phyloP scores from a whole-genome alignment of 2,888 invertebrate genomes.

The Onchidella celtica region DNA sequence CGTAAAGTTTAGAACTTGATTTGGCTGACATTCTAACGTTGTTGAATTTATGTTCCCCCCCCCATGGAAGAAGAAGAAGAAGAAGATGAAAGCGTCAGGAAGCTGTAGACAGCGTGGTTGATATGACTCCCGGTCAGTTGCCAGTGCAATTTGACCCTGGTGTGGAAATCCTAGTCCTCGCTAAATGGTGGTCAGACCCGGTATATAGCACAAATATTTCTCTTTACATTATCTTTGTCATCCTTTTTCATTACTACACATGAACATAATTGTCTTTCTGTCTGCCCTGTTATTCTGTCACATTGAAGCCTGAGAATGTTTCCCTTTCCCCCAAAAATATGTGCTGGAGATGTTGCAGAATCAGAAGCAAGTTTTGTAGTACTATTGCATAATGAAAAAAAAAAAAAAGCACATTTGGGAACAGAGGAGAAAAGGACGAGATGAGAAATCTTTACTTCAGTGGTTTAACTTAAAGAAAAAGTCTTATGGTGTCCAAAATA shows the following conservation, averaged over 20 bases:
- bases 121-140: conserved; percentile 52
- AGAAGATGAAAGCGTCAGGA: conserved; percentile 47
- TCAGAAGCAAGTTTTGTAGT: conserved; percentile 11
- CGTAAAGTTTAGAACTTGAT: too few species aligned
- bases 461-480: too few species aligned
- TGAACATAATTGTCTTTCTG: conserved; percentile 35
- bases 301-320: background rate
- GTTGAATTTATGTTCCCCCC: conserved; percentile 49
- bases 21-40: conserved; percentile 44
- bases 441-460: too few species aligned
- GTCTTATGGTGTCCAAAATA: too few species aligned
- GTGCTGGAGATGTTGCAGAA: conserved; percentile 37
- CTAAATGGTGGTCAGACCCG: conserved; percentile 49
- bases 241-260: conserved; percentile 32
- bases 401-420: too few species aligned
- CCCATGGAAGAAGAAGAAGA: too few species aligned
- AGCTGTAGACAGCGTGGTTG: conserved; percentile 51
- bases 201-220: conserved; percentile 51
- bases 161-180: conserved; percentile 48
- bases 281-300: background rate
- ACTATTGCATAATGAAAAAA: too few species aligned
- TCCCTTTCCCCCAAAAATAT: background rate
- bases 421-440: too few species aligned
- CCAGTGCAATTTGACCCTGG: conserved; percentile 49
- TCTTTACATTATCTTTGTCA: conserved; percentile 30